Evolutionary conservation across 2,888 invertebrate genomes (phyloP).

Genomic region (Proisotoma minuta): DNA sequence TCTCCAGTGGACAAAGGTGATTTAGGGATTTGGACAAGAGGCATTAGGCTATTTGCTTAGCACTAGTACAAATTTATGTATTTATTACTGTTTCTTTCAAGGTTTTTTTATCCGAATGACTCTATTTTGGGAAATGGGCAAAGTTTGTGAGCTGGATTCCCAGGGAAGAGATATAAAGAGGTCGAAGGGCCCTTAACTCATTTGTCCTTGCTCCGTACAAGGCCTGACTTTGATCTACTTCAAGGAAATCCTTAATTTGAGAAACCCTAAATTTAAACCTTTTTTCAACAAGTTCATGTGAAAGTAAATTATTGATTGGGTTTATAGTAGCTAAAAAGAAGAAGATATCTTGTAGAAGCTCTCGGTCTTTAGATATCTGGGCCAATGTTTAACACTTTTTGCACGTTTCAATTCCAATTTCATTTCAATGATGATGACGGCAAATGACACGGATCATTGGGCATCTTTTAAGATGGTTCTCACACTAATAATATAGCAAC

Average conservation of each 20-base stretch:
- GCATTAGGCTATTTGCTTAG: too few species aligned
- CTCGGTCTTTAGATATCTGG: slow-evolving; percentile 7
- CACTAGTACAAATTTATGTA: neutral
- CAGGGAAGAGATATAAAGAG: too few species aligned
- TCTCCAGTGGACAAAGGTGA: too few species aligned
- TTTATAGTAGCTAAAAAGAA: neutral
- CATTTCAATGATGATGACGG: neutral
- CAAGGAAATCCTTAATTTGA: neutral
- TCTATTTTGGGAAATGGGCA: slow-evolving; percentile 1
- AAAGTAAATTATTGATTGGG: neutral
- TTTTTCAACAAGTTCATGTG: neutral
- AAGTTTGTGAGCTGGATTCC: neutral
- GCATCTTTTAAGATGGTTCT: neutral
- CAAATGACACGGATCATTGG: neutral
- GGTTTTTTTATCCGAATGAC: neutral
- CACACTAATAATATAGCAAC: neutral
- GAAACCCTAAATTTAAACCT: neutral
- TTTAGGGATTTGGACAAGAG: too few species aligned
- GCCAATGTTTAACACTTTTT: slow-evolving; percentile 5
- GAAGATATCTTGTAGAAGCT: too few species aligned
- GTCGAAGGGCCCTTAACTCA: neutral
- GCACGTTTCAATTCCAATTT: neutral
- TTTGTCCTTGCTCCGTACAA: slow-evolving; percentile 1
- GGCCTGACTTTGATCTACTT: slow-evolving; percentile 1
- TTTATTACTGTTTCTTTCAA: slow-evolving; percentile 3